Conservation (phyloP, 1,140 invertebrate genomes). For the Atta texana region DNA sequence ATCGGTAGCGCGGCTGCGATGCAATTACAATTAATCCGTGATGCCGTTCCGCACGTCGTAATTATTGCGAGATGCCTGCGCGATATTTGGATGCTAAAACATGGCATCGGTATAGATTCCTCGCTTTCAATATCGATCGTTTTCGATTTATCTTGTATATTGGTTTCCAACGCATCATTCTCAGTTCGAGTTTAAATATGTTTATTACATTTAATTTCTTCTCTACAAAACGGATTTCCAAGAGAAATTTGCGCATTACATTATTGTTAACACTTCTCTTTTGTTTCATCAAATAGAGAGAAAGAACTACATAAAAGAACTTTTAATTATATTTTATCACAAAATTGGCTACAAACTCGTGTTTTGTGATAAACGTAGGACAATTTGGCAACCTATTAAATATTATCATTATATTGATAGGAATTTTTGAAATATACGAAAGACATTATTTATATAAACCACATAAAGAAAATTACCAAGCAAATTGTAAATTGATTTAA, state of each 20-base stretch:
- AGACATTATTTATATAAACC: too few relatives aligned
- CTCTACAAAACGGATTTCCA: background rate
- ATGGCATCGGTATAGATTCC: background rate
- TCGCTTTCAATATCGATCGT: constrained; percentile 1
- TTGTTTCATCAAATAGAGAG: background rate
- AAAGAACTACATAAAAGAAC: background rate
- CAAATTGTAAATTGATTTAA: too few relatives aligned
- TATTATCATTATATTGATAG: too few relatives aligned
- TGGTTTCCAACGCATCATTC: background rate
- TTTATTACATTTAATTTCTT: background rate
- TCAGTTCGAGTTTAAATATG: background rate
- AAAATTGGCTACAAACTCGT: too few relatives aligned
- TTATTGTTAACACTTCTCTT: background rate
- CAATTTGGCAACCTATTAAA: too few relatives aligned
- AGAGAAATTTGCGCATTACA: background rate
- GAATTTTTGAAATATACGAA: too few relatives aligned
- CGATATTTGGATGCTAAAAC: constrained; percentile 1
- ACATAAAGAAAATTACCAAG: too few relatives aligned
- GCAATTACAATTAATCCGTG: constrained; percentile 83
- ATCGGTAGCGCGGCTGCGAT: constrained; percentile 81
- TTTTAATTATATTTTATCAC: too few relatives aligned
- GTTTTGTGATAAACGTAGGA: too few relatives aligned
- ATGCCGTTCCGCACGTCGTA: constrained; percentile 60
- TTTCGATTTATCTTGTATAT: constrained; percentile 10
- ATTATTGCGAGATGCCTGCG: constrained; percentile 24